Conservation (phyloP, 1,140 invertebrate species). For the Saccostrea cuccullata region DNA sequence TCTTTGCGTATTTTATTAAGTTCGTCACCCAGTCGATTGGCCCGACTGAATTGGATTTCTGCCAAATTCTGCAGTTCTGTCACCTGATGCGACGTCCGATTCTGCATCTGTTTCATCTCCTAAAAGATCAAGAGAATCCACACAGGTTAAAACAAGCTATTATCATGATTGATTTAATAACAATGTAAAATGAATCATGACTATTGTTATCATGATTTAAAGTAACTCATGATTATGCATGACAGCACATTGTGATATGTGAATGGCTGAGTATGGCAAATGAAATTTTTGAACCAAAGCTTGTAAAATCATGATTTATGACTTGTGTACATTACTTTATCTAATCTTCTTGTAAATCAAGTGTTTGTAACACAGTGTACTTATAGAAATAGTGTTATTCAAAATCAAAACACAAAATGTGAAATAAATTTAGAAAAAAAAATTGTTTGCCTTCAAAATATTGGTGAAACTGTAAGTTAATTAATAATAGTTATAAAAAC, state of each 20-base stretch:
- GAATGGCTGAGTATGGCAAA: slow-evolving; percentile 1
- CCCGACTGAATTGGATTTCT: slow-evolving; percentile 72
- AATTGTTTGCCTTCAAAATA: not conserved
- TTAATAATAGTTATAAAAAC: not conserved
- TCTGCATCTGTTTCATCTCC: slow-evolving; percentile 71
- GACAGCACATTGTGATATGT: not conserved
- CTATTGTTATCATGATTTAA: too few relatives aligned
- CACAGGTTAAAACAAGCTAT: not conserved
- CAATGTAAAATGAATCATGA: not conserved
- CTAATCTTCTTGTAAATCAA: not conserved
- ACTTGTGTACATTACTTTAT: not conserved
- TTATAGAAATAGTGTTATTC: not conserved
- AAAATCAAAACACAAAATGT: not conserved
- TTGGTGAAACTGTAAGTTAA: not conserved
- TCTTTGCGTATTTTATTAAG: slow-evolving; percentile 62
- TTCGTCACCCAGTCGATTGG: slow-evolving; percentile 71
- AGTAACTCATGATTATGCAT: not conserved
- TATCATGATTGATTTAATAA: too few relatives aligned
- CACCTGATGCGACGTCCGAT: slow-evolving; percentile 66
- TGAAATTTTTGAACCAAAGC: not conserved
- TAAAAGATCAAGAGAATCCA: slow-evolving; percentile 44
- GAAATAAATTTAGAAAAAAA: not conserved
- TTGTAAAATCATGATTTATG: not conserved
- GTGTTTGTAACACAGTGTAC: not conserved
- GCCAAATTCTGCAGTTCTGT: slow-evolving; percentile 72